Evolutionary conservation across 1,140 invertebrate species (phyloP), one percentile per base, ranked within the genome.

Genomic region (Penaeus japonicus): DNA sequence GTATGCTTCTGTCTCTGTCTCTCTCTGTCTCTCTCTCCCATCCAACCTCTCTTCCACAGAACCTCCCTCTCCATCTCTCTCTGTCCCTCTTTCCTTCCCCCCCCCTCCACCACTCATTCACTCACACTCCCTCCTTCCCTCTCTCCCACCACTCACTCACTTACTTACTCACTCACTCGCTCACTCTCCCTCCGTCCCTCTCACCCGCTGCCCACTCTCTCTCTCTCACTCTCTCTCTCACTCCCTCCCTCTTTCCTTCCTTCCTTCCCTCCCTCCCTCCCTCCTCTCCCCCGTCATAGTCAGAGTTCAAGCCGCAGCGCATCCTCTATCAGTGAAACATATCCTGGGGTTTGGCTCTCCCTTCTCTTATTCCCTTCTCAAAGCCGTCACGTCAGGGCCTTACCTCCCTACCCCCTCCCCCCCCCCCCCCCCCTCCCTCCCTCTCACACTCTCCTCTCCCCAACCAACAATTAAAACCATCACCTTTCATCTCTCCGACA

Each of bases 11-110:
- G 5, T 39, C 20, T 79, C 17, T 79, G 30, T 79, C 27, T 79
- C 15, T 79, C 0, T 79, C 18, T 79, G 12, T 35, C 30, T 79
- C 27, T 79, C 39, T 39, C 2, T 39, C 39, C n/a, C n/a, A 7
- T 7, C 2, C 7, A 39, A 39, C 12, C 12, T 39, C 39, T 39
- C 39, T 39, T 0, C 39, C 39, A n/a, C n/a, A n/a, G n/a, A n/a
- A n/a, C 12, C 39, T 39, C 12, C 12, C 39, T 79, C 24, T 55
- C 7, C 53, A 57, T 20, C 80, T 82, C 18, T 82, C 80, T 82
- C 80, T 82, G 53, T 83, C 80, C 62, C 79, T 59, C 54, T 62
- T 54, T 62, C 80, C 62, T 54, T 83, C 80, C 59, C 80, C 59
- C 80, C 59, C 80, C 59, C 80, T 83, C 80, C 59, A 24, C 59